Evolutionary conservation across 1,140 invertebrate species (phyloP), one percentile per base, ranked within the genome.

Genomic region (Campoletis sonorensis): DNA sequence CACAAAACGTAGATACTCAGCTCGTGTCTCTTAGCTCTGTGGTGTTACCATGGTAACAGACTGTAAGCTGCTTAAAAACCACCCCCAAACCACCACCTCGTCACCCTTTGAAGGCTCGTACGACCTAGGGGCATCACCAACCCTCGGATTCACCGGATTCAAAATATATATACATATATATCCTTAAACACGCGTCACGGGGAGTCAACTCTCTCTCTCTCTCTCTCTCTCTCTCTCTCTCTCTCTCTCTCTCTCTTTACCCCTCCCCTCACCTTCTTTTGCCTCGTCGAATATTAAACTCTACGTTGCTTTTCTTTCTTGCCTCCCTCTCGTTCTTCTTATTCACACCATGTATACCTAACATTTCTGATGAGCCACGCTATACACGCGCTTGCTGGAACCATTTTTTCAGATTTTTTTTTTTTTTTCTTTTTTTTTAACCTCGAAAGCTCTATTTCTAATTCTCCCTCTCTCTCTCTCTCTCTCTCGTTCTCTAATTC

Each of bases 1-100:
- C 49, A 78, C 33, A 45, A 26, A 78, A 54, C 51, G 76, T 67
- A 80, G 82, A 82, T 83, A 86, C 84, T 84, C 84, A 78, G 82
- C 81, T 86, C 84, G 84, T 89, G 87, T 86, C 73, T 61, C 86
- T 89, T 87, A 86, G 87, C 86, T 85, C 87, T 89, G 83, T 85
- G 87, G 88, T 84, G 88, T 89, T 88, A 86, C 88, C 87, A 89
- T 89, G 87, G 88, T 88, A 87, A 89, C 88, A 88, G 88, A 88
- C 88, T 88, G 87, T 89, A 89, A 89, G 88, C 88, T 87, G 88
- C 88, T 89, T 89, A 88, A 89, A 88, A 86, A 83, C 80, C 88
- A 86, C 84, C 83, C 85, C 73, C 79, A 79, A 68, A 79, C 75
- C 78, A 79, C 75, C 78, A 49, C 82, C 82, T 70, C 67, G 27